Evolutionary conservation across 2,113 vertebrate genomes (phyloP).

Genomic region (Haemorhous mexicanus): DNA sequence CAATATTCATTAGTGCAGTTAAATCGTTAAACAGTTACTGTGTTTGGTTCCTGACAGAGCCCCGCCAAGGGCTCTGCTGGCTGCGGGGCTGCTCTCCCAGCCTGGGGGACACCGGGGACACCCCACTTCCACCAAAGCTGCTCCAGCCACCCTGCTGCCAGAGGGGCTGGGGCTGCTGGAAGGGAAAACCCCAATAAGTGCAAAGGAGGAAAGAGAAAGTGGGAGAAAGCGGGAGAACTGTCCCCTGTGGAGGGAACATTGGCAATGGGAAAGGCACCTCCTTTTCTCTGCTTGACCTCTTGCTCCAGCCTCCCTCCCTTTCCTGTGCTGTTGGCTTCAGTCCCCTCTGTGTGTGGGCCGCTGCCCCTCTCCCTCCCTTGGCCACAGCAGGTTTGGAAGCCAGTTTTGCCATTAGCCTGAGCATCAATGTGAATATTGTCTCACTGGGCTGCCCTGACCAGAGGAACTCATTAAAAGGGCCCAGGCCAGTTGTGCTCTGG

Average conservation of each 20-base stretch:
- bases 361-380: neutral
- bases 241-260: accelerated
- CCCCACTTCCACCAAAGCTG: accelerated
- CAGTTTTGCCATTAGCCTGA: constrained; percentile 42
- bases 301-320: neutral
- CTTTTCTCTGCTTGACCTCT: neutral
- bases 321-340: accelerated
- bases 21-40: constrained; percentile 79
- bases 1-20: constrained; percentile 96
- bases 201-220: neutral
- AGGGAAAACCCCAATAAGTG: neutral
- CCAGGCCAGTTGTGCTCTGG: neutral
- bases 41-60: constrained; percentile 73
- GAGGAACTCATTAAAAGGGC: constrained; percentile 34
- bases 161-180: neutral
- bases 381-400: neutral
- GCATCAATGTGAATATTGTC: constrained; percentile 33
- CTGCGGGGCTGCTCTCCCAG: neutral
- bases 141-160: neutral
- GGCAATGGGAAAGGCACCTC: accelerated
- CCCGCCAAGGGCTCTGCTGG: constrained; percentile 46
- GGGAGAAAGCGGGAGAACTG: accelerated
- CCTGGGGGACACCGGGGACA: neutral
- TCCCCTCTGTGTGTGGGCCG: neutral
- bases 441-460: neutral